Conservation (phyloP, 2,888 invertebrate species). For the Heliconius erato region DNA sequence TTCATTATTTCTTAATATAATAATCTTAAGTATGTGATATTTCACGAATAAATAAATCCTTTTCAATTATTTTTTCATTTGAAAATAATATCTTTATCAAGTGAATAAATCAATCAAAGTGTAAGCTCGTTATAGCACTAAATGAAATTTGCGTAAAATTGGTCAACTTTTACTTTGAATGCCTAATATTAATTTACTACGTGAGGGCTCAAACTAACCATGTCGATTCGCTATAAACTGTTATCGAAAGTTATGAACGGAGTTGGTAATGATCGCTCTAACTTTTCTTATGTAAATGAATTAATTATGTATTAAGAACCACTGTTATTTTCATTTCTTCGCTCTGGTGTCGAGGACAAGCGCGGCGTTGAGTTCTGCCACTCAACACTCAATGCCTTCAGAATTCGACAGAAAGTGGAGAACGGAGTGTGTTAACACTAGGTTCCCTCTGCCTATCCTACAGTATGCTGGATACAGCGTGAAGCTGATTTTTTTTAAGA, state of each 20-base stretch:
- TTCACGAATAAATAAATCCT: not conserved
- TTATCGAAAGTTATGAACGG: conserved; percentile 70
- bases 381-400: too few species aligned
- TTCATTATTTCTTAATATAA: not conserved
- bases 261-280: conserved; percentile 71
- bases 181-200: conserved; percentile 80
- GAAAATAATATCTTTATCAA: not conserved
- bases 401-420: too few species aligned
- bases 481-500: conserved; percentile 30
- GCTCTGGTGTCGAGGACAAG: too few species aligned
- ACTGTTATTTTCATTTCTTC: not conserved
- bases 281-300: conserved; percentile 70
- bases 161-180: conserved; percentile 76
- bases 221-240: conserved; percentile 77
- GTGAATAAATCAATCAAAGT: conserved; percentile 31
- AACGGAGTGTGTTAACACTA: too few species aligned
- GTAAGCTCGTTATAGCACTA: conserved; percentile 66
- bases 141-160: conserved; percentile 85
- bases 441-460: too few species aligned
- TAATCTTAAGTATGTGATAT: not conserved
- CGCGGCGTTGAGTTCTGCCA: too few species aligned
- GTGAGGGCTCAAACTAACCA: conserved; percentile 83
- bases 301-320: conserved; percentile 69
- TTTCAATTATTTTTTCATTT: not conserved
- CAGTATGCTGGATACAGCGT: too few species aligned